Evolutionary conservation across 2,113 vertebrate species (phyloP).

Genomic region (Orthochromis indermauri): DNA sequence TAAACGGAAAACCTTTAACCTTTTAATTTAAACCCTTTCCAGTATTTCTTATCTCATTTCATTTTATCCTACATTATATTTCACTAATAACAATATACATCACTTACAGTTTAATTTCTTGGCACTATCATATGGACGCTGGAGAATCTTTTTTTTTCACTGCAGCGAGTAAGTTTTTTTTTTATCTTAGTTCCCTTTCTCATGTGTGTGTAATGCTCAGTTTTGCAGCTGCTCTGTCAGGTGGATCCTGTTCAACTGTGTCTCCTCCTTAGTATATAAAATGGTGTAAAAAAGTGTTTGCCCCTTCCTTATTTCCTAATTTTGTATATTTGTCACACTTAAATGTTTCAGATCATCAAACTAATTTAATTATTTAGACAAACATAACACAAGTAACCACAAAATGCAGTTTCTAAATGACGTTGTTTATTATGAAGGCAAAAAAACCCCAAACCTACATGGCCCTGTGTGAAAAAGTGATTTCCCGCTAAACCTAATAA

Average conservation of each 20-base stretch:
- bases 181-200: neutral
- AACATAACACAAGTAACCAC: neutral
- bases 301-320: neutral
- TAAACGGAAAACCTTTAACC: neutral
- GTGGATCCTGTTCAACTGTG: neutral
- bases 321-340: neutral
- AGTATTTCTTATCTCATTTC: neutral
- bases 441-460: fast-evolving
- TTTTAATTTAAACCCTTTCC: neutral
- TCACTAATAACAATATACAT: neutral
- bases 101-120: neutral
- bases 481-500: neutral
- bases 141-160: neutral
- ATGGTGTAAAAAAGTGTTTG: neutral
- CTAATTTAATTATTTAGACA: neutral
- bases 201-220: neutral
- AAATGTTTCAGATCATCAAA: neutral
- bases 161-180: neutral
- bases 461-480: neutral
- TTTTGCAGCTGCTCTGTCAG: neutral
- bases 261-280: neutral
- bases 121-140: neutral
- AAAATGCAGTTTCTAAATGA: neutral
- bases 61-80: neutral
- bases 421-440: neutral